phyloP scores from a whole-genome alignment of 2,113 vertebrate species.

The Saguinus midas region DNA sequence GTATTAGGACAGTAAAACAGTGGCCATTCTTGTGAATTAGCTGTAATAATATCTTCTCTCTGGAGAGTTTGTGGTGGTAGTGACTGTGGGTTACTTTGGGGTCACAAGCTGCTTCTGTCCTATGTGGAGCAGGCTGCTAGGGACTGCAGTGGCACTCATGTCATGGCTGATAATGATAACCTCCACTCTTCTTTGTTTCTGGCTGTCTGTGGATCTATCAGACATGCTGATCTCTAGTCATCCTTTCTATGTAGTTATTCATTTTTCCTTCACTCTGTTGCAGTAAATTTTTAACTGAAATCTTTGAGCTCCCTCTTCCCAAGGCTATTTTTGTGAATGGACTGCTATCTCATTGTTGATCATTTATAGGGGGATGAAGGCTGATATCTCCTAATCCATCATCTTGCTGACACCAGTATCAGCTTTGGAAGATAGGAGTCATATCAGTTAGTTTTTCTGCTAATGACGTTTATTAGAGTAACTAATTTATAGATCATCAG shows the following conservation, averaged over 20 bases:
- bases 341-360: not conserved
- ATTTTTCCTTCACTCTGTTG: not conserved
- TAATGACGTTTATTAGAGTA: not conserved
- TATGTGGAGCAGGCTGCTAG: not conserved
- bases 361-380: not conserved
- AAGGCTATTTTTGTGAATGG: not conserved
- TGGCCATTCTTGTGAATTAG: not conserved
- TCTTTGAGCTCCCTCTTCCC: not conserved
- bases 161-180: not conserved
- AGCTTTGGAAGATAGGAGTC: not conserved
- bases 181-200: not conserved
- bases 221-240: not conserved
- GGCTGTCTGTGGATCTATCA: not conserved
- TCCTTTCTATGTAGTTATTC: not conserved
- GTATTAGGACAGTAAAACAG: not conserved
- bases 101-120: not conserved
- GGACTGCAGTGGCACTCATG: not conserved
- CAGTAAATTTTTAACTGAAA: not conserved
- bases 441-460: not conserved
- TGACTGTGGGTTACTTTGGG: not conserved
- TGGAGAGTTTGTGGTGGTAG: not conserved
- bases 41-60: not conserved
- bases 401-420: not conserved
- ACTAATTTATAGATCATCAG: not conserved
- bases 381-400: not conserved